Conservation (phyloP, 2,888 invertebrate species). For the Seira ritae region DNA sequence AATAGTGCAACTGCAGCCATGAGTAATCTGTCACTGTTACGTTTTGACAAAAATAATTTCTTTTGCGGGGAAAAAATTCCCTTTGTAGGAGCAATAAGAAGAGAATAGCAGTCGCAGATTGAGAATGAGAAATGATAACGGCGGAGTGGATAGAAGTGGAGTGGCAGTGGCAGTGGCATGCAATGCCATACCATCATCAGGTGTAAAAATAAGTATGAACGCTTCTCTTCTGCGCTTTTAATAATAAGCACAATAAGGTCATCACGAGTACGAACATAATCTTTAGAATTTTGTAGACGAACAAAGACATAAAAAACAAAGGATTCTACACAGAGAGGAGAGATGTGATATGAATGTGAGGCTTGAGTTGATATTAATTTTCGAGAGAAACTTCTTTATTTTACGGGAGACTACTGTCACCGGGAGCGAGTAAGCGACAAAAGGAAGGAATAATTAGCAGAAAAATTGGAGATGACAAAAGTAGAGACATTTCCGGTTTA, state of each 20-base stretch:
- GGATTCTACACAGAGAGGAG: too few relatives aligned
- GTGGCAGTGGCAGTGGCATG: too few relatives aligned
- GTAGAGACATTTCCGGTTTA: constrained; percentile 13
- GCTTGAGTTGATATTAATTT: constrained; percentile 6
- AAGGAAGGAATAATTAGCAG: neutral
- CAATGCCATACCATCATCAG: too few relatives aligned
- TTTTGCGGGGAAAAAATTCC: neutral
- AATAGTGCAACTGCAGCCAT: constrained; percentile 33
- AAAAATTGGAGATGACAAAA: constrained; percentile 5
- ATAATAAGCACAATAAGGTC: constrained; percentile 1
- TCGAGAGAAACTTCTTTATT: neutral
- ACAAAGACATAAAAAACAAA: constrained; percentile 8
- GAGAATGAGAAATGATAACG: too few relatives aligned
- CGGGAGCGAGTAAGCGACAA: neutral
- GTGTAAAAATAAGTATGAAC: too few relatives aligned
- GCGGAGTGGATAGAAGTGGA: too few relatives aligned
- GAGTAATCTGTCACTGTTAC: constrained; percentile 30
- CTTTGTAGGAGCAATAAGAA: neutral
- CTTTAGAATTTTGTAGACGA: neutral
- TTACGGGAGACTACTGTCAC: too few relatives aligned
- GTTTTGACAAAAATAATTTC: constrained; percentile 4
- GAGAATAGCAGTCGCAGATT: too few relatives aligned
- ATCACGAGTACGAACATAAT: neutral
- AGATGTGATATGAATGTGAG: neutral
- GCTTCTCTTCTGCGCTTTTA: neutral